Conservation (phyloP, 1,140 invertebrate genomes). For the Drosophila pseudoananassae region DNA sequence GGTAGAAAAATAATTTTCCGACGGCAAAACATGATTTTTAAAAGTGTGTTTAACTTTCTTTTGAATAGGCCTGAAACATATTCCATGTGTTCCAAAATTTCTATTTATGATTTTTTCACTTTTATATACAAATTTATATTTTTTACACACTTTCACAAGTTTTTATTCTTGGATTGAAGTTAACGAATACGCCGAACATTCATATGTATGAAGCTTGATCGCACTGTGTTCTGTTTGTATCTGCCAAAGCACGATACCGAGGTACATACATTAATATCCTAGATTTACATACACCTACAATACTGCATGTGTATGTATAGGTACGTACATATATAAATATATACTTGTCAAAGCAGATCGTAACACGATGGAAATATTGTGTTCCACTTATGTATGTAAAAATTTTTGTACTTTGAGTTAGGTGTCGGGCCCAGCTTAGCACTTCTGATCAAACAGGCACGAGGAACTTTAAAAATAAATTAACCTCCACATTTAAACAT, state of each 20-base stretch:
- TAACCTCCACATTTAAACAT: not conserved
- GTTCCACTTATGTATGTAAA: not conserved
- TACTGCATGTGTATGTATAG: not conserved
- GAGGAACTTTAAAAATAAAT: not conserved
- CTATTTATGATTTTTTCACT: not conserved
- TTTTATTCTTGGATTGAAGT: not conserved
- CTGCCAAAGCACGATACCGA: slow-evolving; percentile 7
- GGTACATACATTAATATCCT: slow-evolving; percentile 1
- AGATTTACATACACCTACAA: slow-evolving; percentile 4
- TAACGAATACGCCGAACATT: not conserved
- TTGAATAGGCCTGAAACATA: not conserved
- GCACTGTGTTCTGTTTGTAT: not conserved
- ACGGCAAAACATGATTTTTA: slow-evolving; percentile 1
- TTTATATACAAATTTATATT: not conserved
- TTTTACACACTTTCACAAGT: slow-evolving; percentile 5
- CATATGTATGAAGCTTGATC: not conserved
- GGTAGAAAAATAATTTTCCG: not conserved
- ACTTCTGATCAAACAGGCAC: not conserved
- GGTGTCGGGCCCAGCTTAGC: not conserved
- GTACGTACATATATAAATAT: not conserved
- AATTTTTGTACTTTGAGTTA: not conserved
- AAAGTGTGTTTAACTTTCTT: not conserved
- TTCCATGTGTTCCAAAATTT: not conserved
- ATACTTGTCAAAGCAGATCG: not conserved
- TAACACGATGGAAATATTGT: not conserved